A percentile compares a stretch with the other conserved stretches of the same genome.
Conservation (phyloP, 2,888 invertebrate species). For the Cancer borealis region DNA sequence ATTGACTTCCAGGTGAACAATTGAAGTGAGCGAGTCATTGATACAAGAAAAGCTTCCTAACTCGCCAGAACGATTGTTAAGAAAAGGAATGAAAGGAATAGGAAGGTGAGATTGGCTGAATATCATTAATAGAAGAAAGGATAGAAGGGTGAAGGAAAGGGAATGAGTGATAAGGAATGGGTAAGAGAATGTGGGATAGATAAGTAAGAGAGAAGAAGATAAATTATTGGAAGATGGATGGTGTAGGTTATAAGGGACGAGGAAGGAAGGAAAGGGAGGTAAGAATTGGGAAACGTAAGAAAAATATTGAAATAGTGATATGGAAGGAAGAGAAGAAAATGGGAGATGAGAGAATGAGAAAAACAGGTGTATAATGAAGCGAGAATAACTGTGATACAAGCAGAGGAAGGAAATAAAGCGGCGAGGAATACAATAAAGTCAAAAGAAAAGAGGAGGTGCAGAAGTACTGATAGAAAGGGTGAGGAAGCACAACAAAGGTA, state of each 20-base stretch:
- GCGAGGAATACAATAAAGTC: neutral
- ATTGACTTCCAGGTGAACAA: constrained; percentile 13
- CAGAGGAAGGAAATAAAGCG: neutral
- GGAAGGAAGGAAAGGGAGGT: too few species aligned
- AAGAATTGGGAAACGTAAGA: too few species aligned
- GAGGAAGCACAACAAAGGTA: neutral
- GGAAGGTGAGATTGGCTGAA: neutral
- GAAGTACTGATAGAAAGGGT: neutral
- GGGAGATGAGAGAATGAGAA: neutral
- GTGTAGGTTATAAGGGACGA: too few species aligned
- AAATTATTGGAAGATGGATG: too few species aligned
- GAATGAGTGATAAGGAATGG: neutral
- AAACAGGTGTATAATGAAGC: neutral
- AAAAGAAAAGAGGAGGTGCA: neutral
- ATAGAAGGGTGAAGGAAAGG: neutral
- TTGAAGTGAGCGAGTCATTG: neutral
- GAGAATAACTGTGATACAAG: neutral
- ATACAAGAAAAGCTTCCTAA: neutral
- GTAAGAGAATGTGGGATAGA: neutral
- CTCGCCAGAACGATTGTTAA: neutral
- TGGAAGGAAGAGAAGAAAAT: neutral
- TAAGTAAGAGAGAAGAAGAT: too few species aligned
- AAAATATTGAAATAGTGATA: too few species aligned
- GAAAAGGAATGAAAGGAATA: neutral
- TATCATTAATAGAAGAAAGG: neutral